Conservation (phyloP, 2,888 invertebrate genomes). For the Thelaira solivaga region DNA sequence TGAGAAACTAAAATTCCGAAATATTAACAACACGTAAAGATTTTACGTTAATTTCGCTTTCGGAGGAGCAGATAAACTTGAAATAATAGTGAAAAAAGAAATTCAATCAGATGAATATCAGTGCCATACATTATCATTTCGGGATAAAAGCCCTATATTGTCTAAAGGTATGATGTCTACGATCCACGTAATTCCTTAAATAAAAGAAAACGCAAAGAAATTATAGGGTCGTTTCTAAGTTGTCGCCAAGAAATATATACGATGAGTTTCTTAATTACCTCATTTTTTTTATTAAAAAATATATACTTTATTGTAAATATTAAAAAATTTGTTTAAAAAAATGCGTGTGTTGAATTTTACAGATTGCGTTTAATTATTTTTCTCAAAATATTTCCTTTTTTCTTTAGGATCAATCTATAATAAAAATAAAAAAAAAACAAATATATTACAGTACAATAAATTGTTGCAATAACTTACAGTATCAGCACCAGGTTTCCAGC, state of each 20-base stretch:
- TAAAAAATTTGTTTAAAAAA: slow-evolving; percentile 8
- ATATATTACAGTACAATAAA: background rate
- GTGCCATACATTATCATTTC: slow-evolving; percentile 78
- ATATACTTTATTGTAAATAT: background rate
- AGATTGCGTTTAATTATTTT: slow-evolving; percentile 74
- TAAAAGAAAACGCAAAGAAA: slow-evolving; percentile 86
- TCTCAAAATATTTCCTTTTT: slow-evolving; percentile 88
- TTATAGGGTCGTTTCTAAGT: slow-evolving; percentile 1
- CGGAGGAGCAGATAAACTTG: slow-evolving; percentile 90
- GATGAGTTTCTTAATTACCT: background rate
- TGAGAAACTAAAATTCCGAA: slow-evolving; percentile 83
- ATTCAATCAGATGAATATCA: slow-evolving; percentile 73
- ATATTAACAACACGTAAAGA: slow-evolving; percentile 82
- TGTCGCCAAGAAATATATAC: slow-evolving; percentile 23
- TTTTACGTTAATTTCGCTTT: slow-evolving; percentile 87
- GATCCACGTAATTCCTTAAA: slow-evolving; percentile 97
- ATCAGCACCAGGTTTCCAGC: slow-evolving; percentile 95
- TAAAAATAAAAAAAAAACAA: background rate
- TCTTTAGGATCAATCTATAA: slow-evolving; percentile 87
- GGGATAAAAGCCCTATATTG: slow-evolving; percentile 82
- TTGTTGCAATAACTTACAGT: slow-evolving; percentile 87
- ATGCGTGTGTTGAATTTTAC: slow-evolving; percentile 9
- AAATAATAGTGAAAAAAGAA: slow-evolving; percentile 75
- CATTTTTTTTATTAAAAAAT: background rate
- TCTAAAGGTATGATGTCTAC: slow-evolving; percentile 96